Conservation (phyloP, 2,113 vertebrate species). For the Dermatemys mawii region DNA sequence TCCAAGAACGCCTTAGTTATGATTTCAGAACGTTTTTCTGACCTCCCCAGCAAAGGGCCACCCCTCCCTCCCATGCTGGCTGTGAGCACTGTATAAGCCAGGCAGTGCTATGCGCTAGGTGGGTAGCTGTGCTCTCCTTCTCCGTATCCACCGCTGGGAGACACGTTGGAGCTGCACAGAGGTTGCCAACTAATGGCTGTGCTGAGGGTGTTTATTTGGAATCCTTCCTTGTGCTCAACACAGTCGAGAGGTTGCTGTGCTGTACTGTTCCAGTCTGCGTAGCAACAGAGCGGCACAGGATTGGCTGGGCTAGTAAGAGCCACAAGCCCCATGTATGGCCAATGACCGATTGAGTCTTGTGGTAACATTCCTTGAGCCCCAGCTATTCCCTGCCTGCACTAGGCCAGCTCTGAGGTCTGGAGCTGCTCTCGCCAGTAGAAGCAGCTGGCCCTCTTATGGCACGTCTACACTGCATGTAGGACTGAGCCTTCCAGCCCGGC, state of each 20-base stretch:
- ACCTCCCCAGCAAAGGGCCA: background rate
- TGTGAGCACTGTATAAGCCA: background rate
- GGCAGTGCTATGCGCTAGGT: background rate
- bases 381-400: background rate
- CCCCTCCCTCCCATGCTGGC: background rate
- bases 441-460: background rate
- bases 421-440: background rate
- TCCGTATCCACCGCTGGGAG: background rate
- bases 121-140: background rate
- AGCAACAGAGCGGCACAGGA: background rate
- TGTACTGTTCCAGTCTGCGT: fast-evolving
- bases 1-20: background rate
- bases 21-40: background rate
- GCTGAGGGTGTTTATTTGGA: background rate
- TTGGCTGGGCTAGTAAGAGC: background rate
- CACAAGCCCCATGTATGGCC: background rate
- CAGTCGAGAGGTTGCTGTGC: background rate
- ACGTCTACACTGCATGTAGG: background rate
- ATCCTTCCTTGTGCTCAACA: background rate
- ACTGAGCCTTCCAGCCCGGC: background rate
- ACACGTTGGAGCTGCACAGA: background rate
- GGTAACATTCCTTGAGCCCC: background rate
- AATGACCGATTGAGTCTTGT: background rate
- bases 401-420: background rate
- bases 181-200: background rate